Base-by-base conservation (phyloP, 2,797 vertebrate species). In the Periophthalmus magnuspinnatus region DNA sequence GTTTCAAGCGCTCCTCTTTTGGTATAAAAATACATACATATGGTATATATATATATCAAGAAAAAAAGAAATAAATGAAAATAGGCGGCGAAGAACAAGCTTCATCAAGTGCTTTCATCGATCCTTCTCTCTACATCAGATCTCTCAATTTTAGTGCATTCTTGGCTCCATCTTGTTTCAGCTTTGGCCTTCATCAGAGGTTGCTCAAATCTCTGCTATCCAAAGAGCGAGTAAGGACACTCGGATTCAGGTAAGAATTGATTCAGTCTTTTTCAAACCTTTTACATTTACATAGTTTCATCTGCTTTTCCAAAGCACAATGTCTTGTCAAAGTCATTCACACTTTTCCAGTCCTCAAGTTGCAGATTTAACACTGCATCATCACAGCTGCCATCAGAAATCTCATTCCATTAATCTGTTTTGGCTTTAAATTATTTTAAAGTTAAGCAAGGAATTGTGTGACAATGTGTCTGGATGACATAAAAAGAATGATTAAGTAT, bases 1-100 rank as follows among this genome's bases (percentile, higher is more conserved):
- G 60, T 72, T 81, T 70, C 80, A 86, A 83, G 73, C 70, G 55
- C 83, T 84, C 70, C 77, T 84, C 79, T 86, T 79, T 87, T 83
- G 89, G 87, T 92, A 92, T 86, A 93, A 93, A 93, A 93, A 93
- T 93, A 92, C 90, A 86, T 88, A 92, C 89, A 89, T 88, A 82
- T 85, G 79, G 86, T 86, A 88, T 90, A 88, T 78, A 65, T 71
- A n/a, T n/a, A n/a, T n/a, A 28, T 28, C 28, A 1, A 28, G 74
- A 74, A 84, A 84, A 89, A 90, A 82, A 73, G 81, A 88, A 67
- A 73, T 87, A 84, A 88, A 90, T 85, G 83, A 90, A 91, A 84
- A 83, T 78, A 89, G 83, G 80, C 68, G 50, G 72, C 88, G 87
- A 89, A 89, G 78, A 79, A 82, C 70, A 66, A 85, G 81, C 88